Conservation (phyloP, 2,888 invertebrate species). For the Phengaris arion region DNA sequence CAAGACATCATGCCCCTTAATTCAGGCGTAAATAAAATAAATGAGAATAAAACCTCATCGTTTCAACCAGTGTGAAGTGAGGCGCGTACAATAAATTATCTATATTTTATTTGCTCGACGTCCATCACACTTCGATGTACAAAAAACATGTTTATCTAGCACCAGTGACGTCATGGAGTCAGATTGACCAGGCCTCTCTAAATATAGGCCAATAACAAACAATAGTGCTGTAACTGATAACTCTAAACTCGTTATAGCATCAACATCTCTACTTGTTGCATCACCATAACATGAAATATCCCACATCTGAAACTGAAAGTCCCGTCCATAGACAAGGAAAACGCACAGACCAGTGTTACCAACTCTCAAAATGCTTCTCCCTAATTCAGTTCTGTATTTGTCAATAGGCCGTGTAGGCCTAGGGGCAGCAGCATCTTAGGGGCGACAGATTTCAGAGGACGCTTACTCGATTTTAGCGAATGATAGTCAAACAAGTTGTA, state of each 20-base stretch:
- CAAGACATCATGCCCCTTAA: too few relatives aligned
- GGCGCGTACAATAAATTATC: too few relatives aligned
- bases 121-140: background rate
- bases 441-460: too few relatives aligned
- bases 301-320: background rate
- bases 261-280: background rate
- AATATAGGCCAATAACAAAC: slow-evolving; percentile 12
- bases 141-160: background rate
- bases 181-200: background rate
- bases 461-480: too few relatives aligned
- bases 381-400: too few relatives aligned
- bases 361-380: too few relatives aligned
- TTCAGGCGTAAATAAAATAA: too few relatives aligned
- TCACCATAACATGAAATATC: background rate
- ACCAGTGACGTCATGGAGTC: background rate
- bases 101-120: background rate
- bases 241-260: background rate
- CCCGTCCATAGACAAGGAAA: background rate
- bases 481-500: too few relatives aligned
- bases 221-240: slow-evolving; percentile 1
- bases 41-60: too few relatives aligned
- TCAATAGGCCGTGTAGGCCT: too few relatives aligned
- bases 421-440: too few relatives aligned
- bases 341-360: background rate
- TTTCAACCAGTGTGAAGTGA: too few relatives aligned